A percentile compares a stretch with the other conserved stretches of the same genome.
Evolutionary conservation across 2,797 vertebrate species (phyloP).

Genomic region (Anisognathus igniventris): DNA sequence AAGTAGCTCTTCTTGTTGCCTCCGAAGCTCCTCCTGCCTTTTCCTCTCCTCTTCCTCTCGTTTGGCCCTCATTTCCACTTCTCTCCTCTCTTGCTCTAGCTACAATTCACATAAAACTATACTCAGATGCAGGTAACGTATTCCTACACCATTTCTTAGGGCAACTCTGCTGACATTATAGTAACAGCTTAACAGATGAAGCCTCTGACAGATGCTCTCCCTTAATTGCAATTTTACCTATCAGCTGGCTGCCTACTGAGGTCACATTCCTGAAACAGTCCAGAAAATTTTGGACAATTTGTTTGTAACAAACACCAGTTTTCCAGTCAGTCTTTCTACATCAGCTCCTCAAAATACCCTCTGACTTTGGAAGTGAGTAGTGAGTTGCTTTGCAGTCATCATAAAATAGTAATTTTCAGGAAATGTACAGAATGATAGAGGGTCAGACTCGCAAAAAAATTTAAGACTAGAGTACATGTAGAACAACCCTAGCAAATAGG

Average conservation of each 20-base stretch:
- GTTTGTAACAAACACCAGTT: not conserved
- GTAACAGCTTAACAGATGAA: not conserved
- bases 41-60: slow-evolving; percentile 92
- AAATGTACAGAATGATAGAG: not conserved
- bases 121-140: slow-evolving; percentile 58
- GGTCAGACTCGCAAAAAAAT: not conserved
- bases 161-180: slow-evolving; percentile 10
- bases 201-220: slow-evolving; percentile 8
- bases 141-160: slow-evolving; percentile 42
- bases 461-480: not conserved
- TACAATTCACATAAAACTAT: slow-evolving; percentile 68
- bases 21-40: slow-evolving; percentile 86
- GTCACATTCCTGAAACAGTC: not conserved
- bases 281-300: not conserved
- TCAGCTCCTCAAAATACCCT: slow-evolving; percentile 4
- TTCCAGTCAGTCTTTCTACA: not conserved
- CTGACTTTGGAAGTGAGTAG: not conserved
- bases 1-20: slow-evolving; percentile 88
- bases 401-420: not conserved
- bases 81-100: slow-evolving; percentile 92
- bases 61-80: slow-evolving; percentile 92
- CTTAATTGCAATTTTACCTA: not conserved
- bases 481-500: not conserved
- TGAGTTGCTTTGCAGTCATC: not conserved
- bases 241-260: not conserved